Conservation (phyloP, 2,113 vertebrate species). For the Takifugu bimaculatus region DNA sequence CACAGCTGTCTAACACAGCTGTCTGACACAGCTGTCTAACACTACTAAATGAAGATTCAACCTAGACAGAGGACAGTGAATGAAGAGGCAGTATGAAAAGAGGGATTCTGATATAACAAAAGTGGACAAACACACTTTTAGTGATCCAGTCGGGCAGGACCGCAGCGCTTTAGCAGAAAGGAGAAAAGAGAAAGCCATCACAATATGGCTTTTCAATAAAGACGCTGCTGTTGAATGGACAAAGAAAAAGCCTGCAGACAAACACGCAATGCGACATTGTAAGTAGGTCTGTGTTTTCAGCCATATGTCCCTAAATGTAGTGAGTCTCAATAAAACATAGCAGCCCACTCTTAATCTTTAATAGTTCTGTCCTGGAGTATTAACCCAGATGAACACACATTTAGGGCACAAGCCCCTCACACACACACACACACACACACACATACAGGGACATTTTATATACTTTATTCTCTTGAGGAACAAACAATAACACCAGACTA, state of each 20-base stretch:
- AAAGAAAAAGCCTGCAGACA: constrained; percentile 30
- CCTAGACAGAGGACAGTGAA: no score
- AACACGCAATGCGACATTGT: constrained; percentile 9
- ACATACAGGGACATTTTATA: background rate
- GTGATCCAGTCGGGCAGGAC: background rate
- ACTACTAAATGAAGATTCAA: no score
- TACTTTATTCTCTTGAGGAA: no score
- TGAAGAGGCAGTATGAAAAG: no score
- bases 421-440: constrained; percentile 15
- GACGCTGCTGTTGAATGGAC: constrained; percentile 17
- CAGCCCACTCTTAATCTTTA: constrained; percentile 70
- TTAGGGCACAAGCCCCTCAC: constrained; percentile 54
- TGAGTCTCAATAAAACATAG: constrained; percentile 74
- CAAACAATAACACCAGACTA: background rate
- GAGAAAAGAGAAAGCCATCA: constrained; percentile 14
- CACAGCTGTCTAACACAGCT: no score
- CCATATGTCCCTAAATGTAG: constrained; percentile 54
- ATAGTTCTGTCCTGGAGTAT: constrained; percentile 73
- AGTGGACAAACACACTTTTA: background rate
- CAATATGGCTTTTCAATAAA: constrained; percentile 17
- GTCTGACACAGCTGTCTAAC: no score
- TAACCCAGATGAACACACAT: constrained; percentile 76
- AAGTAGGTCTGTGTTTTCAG: constrained; percentile 57
- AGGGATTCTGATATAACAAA: background rate
- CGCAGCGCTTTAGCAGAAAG: constrained; percentile 10